phyloP scores from a whole-genome alignment of 2,797 vertebrate species.

The Tachyglossus aculeatus region DNA sequence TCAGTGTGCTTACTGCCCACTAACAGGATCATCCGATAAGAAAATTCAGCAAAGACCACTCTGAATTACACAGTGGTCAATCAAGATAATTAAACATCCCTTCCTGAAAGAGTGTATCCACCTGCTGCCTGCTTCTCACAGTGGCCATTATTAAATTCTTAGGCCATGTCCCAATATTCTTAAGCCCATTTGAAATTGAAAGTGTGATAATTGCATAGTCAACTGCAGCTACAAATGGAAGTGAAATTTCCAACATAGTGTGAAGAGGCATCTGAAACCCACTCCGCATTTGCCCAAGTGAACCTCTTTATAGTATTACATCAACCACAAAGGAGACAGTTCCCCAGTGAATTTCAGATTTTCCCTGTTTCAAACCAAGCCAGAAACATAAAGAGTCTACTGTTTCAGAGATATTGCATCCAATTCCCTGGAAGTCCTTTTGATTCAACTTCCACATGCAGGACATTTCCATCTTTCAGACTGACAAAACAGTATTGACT shows the following conservation, averaged over 20 bases:
- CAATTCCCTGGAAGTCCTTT: neutral
- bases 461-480: too few species aligned
- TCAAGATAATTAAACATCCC: slow-evolving; percentile 59
- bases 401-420: neutral
- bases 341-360: neutral
- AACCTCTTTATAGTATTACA: neutral
- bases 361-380: neutral
- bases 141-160: slow-evolving; percentile 63
- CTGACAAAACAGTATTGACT: too few species aligned
- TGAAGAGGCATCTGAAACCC: slow-evolving; percentile 11
- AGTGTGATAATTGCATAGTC: slow-evolving; percentile 47
- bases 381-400: neutral
- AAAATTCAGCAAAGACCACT: slow-evolving; percentile 29
- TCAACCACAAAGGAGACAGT: slow-evolving; percentile 1
- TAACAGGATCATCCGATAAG: slow-evolving; percentile 18
- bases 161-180: slow-evolving; percentile 52
- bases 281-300: slow-evolving; percentile 1
- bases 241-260: slow-evolving; percentile 17
- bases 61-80: slow-evolving; percentile 63
- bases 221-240: slow-evolving; percentile 35
- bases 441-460: neutral
- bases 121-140: slow-evolving; percentile 51
- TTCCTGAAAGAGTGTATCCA: slow-evolving; percentile 59
- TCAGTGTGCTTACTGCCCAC: slow-evolving; percentile 28
- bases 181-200: slow-evolving; percentile 50